Base-by-base conservation (phyloP, 2,888 invertebrate genomes). In the Apotomis capreana region DNA sequence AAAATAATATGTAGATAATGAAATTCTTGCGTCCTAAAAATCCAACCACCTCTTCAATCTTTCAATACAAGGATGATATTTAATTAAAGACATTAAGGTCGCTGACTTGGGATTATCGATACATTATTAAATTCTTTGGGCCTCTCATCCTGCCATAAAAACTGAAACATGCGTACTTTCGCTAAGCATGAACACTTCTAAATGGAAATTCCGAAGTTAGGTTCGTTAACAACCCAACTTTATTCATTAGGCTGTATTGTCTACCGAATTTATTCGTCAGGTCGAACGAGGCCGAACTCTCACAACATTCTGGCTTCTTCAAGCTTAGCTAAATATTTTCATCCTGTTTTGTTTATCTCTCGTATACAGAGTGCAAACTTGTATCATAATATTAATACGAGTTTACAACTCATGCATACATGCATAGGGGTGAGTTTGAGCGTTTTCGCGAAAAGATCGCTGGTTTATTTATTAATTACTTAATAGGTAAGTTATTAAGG, bases 231-330 rank as follows among this genome's bases (percentile, higher is more conserved):
- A 90, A 85, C 86, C 85, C 79, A 92, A 92, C 91, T 92, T 91
- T 91, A 91, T 92, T 92, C 91, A 91, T 92, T 92, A 91, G 85
- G 87, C 88, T 90, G 90, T 88, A 91, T 92, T 92, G 91, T 91
- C 89, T 90, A 85, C 84, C 80, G 84, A 89, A 91, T 89, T 90
- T 89, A 90, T 88, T 88, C 86, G 85, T 85, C 88, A 89, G 89
- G 89, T 88, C 86, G 84, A 89, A 86, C 85, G 83, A 80, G 80
- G 80, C 78, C 83, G 79, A 85, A 87, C 82, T 88, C 83, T 76
- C 78, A 77, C 81, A 85, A 83, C 84, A 83, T 87, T 88, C 83
- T 83, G 81, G 54, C 61, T 69, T 75, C 65, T 69, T 71, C 67
- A 67, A 68, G 72, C 82, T 87, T 86, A 79, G 82, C 82, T 82